Evolutionary conservation across 2,797 vertebrate genomes (phyloP), one percentile per base, ranked within the genome.

Genomic region (Synanceia verrucosa): DNA sequence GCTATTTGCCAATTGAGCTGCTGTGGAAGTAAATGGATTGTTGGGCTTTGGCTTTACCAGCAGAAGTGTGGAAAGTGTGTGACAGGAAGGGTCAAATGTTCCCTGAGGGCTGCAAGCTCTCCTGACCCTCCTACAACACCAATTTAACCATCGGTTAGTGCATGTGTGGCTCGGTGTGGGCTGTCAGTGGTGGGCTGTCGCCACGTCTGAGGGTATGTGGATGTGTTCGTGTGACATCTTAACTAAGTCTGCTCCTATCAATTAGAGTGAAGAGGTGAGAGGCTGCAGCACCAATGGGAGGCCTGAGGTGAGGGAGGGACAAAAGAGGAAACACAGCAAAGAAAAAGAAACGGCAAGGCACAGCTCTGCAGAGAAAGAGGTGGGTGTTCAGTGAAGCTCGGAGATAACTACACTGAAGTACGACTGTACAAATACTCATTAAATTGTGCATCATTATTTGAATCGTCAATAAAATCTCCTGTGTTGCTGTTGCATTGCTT

Each of bases 201-300:
- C 68, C 65, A 39, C 7, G 74, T 83, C 80, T 63, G 63, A 75
- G 73, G 52, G 57, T 63, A 41, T 57, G 79, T 82, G 82, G 86
- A 91, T 83, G 87, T 88, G 88, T 91, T 86, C 76, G 78, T 83
- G 88, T 92, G 92, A 94, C 92, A 93, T 91, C 92, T 91, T 93
- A 93, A 93, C 92, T 86, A 92, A 91, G 90, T 89, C 91, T 93
- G 93, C 74, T 92, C 78, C 79, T 87, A 86, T 92, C 90, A 93
- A 93, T 94, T 94, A 94, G 81, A 86, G 78, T 79, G 83, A 83
- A 65, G 73, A 76, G 65, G 48, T 26, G 8, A 66, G 63, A 73
- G 69, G 55, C 61, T 51, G 69, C 9, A 7, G 77, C 70, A 16
- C 51, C 34, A 41, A 70, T 47, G 59, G 62, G 80, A 80, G 78